Conservation (phyloP, 1,140 invertebrate genomes). For the Mya arenaria region DNA sequence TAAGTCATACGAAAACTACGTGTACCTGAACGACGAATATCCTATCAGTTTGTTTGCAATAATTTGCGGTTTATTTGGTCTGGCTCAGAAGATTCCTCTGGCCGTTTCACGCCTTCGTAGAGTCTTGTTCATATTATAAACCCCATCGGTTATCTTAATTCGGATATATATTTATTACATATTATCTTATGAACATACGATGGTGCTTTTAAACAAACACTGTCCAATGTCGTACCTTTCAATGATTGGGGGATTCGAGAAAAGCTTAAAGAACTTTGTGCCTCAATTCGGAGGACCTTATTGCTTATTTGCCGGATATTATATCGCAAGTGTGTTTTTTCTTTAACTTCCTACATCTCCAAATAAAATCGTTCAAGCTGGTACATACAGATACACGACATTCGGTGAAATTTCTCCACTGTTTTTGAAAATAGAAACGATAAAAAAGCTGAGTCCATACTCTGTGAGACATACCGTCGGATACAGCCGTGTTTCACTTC, state of each 20-base stretch:
- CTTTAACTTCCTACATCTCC: neutral
- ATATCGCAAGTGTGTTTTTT: conserved; percentile 17
- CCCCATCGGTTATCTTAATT: conserved; percentile 6
- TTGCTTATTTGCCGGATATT: neutral
- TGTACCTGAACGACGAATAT: conserved; percentile 11
- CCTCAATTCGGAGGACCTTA: conserved; percentile 22
- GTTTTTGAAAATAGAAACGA: neutral
- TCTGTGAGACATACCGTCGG: neutral
- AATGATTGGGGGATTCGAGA: conserved; percentile 27
- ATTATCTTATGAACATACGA: conserved; percentile 3
- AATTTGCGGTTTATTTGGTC: conserved; percentile 19
- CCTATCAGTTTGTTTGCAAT: conserved; percentile 5
- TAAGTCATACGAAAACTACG: neutral
- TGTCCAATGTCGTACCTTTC: conserved; percentile 31
- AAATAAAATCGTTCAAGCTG: neutral
- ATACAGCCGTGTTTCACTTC: neutral
- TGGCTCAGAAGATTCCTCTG: neutral
- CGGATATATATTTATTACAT: conserved; percentile 3
- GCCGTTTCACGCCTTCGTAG: conserved; percentile 13
- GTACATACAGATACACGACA: neutral
- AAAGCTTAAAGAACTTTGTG: conserved; percentile 16
- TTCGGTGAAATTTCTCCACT: conserved; percentile 10
- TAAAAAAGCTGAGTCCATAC: neutral
- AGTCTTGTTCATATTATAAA: neutral
- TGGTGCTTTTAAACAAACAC: conserved; percentile 13